Percentiles rank a stretch among this genome's conserved stretches.
Evolutionary conservation across 2,797 vertebrate genomes (phyloP).

Genomic region (Enoplosus armatus): DNA sequence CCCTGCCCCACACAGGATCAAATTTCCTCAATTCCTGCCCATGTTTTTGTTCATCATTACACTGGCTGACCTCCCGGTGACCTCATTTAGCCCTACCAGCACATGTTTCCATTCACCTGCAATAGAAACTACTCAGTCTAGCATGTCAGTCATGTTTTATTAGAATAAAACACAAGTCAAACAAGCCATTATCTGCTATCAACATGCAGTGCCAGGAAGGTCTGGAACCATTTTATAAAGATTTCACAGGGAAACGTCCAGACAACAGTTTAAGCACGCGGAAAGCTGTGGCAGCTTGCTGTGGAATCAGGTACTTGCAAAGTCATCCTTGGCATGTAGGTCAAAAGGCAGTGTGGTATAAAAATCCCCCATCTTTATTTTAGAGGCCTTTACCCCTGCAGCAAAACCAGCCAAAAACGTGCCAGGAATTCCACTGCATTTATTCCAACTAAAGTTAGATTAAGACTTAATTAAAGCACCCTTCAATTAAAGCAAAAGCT

Average conservation of each 20-base stretch:
- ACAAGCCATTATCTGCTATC: conserved; percentile 62
- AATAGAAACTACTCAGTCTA: conserved; percentile 17
- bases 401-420: conserved; percentile 33
- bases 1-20: conserved; percentile 32
- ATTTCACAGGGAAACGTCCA: conserved; percentile 43
- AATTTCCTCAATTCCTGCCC: conserved; percentile 34
- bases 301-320: conserved; percentile 60
- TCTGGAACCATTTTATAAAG: conserved; percentile 62
- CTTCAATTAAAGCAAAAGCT: conserved; percentile 72
- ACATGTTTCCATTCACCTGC: conserved; percentile 69
- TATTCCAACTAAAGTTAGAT: conserved; percentile 59
- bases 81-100: conserved; percentile 49
- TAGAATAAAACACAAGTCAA: conserved; percentile 51
- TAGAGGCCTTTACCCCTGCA: conserved; percentile 29
- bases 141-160: conserved; percentile 62
- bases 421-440: conserved; percentile 59
- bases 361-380: conserved; percentile 40
- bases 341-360: conserved; percentile 44
- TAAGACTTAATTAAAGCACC: conserved; percentile 69
- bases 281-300: conserved; percentile 35
- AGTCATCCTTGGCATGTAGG: conserved; percentile 72
- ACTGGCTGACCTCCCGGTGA: conserved; percentile 58
- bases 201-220: conserved; percentile 34
- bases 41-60: conserved; percentile 54
- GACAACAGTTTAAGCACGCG: conserved; percentile 15